Base-by-base conservation (phyloP, 1,140 invertebrate genomes). In the Drosophila pseudoananassae region DNA sequence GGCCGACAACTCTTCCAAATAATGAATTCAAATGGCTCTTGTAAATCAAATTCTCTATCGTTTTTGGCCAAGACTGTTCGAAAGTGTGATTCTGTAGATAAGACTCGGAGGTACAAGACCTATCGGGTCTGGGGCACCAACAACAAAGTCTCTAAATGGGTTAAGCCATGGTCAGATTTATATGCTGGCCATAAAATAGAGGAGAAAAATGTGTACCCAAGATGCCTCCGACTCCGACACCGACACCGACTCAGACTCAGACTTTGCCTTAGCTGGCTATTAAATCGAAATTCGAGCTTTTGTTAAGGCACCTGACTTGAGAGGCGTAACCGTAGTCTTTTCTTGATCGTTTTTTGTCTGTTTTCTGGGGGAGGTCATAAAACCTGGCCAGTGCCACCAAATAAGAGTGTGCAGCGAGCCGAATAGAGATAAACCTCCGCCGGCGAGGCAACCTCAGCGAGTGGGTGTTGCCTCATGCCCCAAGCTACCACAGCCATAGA, bases 301-400 rank as follows among this genome's bases (percentile, higher is more conserved):
- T 73, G 73, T 75, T 59, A 53, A 69, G 74, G 69, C 81, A 85
- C 82, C 82, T 85, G 82, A 85, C 78, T 78, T 46, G 50, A 72
- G 75, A 76, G 83, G 82, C 80, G 80, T 79, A 77, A 54, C 71
- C 73, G 14, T 69, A 51, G 51, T 53, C 53, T 74, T 73, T 76
- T 74, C 49, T 36, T 60, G n/a, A 36, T 31, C 9, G 25, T 17
- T 60, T 51, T 31, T 56, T 66, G 58, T 58, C 27, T 53, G 73
- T 76, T 71, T 68, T 59, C 45, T 52, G 57, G 57, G 58, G 70
- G 78, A 82, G 83, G 82, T 82, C 78, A 88, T 88, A 88, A 85
- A 85, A 88, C 55, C 47, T 60, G 78, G 82, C 64, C 64, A 63
- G 74, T 78, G 78, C 78, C 78, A 88, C 75, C 83, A 83, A 82